A percentile compares a stretch with the other conserved stretches of the same genome.
These are phyloP conservation scores for Chaetophractus vellerosus DNA, from an alignment of 2,797 vertebrate species.

Conservation along the genomic window DNA sequence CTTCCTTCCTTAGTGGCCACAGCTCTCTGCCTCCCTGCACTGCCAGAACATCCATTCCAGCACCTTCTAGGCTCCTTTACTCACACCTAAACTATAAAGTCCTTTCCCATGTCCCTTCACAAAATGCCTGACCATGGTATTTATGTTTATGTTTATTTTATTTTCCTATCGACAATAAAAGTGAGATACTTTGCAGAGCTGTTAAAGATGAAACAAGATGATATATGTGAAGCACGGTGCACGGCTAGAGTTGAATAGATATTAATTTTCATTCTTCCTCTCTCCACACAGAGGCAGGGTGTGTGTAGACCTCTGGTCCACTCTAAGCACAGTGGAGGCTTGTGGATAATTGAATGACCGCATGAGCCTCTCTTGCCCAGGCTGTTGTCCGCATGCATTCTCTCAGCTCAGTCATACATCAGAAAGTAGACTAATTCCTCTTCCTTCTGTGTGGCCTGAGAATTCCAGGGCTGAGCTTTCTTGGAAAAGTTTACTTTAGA, in stretches of 20 bases:
- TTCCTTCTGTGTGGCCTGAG: background rate
- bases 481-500: background rate
- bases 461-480: background rate
- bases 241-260: background rate
- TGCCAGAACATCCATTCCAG: background rate
- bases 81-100: background rate
- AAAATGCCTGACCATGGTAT: background rate
- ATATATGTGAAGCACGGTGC: background rate
- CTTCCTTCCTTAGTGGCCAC: background rate
- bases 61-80: background rate
- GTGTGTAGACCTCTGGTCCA: background rate
- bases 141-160: background rate
- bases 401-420: too few relatives aligned
- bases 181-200: background rate
- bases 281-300: background rate
- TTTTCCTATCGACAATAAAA: background rate
- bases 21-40: background rate
- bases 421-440: background rate
- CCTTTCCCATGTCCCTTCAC: background rate
- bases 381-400: background rate
- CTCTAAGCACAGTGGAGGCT: background rate
- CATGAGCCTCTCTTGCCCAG: background rate
- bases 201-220: slow-evolving; percentile 12
- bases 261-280: background rate
- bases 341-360: background rate